Percentiles rank a stretch among this genome's conserved stretches.
These are phyloP conservation scores for Tapirus indicus DNA, from an alignment of 2,797 vertebrate genomes.

Conservation along the genomic window DNA sequence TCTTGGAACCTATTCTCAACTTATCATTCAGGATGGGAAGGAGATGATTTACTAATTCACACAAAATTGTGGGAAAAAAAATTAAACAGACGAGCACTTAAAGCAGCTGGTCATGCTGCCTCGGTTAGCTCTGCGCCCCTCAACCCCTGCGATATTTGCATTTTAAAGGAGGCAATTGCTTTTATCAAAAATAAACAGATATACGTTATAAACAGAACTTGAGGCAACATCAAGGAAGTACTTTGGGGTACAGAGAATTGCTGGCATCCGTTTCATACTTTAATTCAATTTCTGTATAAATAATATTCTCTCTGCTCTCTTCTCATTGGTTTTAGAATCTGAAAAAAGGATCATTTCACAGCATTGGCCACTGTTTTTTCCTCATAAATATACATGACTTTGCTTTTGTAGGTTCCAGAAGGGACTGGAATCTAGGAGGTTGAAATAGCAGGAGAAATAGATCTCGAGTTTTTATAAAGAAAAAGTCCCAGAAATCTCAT, in stretches of 20 bases:
- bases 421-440: constrained; percentile 35
- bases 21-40: not conserved
- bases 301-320: not conserved
- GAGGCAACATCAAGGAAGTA: not conserved
- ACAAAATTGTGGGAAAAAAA: not conserved
- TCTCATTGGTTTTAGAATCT: constrained; percentile 46
- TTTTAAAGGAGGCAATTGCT: constrained; percentile 1
- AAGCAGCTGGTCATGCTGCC: not conserved
- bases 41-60: constrained; percentile 7
- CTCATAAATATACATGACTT: constrained; percentile 58
- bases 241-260: not conserved
- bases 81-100: not conserved
- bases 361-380: constrained; percentile 37
- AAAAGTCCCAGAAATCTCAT: constrained; percentile 58
- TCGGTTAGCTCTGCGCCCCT: not conserved
- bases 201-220: not conserved
- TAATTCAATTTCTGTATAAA: not conserved
- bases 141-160: not conserved
- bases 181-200: constrained; percentile 25
- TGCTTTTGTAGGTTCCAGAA: constrained; percentile 53
- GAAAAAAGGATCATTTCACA: not conserved
- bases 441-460: constrained; percentile 66
- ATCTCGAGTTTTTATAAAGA: constrained; percentile 60
- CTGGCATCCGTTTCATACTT: not conserved
- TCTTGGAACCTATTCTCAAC: not conserved